These are phyloP conservation scores for Premnoplex brunnescens DNA, from an alignment of 2,797 vertebrate genomes.

Conservation along the genomic window DNA sequence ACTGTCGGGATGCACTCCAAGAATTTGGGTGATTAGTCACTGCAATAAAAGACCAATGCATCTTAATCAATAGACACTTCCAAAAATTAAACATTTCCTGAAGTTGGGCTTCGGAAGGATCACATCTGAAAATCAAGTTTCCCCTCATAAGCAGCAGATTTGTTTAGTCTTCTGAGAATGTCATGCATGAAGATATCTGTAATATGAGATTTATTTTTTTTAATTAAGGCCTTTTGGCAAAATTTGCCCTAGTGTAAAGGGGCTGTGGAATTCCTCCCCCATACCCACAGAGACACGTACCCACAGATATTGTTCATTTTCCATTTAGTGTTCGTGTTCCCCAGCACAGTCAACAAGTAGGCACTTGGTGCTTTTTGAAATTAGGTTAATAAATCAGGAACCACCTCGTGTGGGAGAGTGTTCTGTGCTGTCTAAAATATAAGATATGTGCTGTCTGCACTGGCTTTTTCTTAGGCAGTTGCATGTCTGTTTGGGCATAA, in stretches of 20 bases:
- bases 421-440: neutral
- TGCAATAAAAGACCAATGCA: neutral
- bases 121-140: neutral
- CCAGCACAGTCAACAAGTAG: neutral
- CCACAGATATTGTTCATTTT: neutral
- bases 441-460: neutral
- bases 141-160: neutral
- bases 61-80: neutral
- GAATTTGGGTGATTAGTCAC: neutral
- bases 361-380: neutral
- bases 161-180: neutral
- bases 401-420: neutral
- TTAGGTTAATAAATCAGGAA: neutral
- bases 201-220: neutral
- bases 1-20: neutral
- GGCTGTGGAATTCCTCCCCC: neutral
- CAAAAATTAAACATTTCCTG: neutral
- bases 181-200: neutral
- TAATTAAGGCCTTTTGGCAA: neutral
- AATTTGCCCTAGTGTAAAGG: neutral
- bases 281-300: fast-evolving
- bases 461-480: neutral
- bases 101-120: neutral
- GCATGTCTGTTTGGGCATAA: neutral
- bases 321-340: neutral